These are phyloP conservation scores for Cirrhinus molitorella DNA, from an alignment of 2,797 vertebrate species.

Conservation along the genomic window DNA sequence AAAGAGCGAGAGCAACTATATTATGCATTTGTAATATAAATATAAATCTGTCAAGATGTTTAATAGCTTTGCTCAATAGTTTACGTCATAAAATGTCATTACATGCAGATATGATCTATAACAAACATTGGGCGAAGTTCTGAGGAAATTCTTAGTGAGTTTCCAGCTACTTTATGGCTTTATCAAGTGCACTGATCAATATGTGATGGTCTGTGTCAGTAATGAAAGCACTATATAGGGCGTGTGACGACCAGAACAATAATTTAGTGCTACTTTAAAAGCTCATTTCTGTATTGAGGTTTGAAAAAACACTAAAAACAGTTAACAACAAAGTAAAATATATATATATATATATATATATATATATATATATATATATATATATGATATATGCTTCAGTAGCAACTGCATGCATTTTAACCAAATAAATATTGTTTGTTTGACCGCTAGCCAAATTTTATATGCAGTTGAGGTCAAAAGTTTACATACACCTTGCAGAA, in stretches of 20 bases:
- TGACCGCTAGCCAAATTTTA: too few species aligned
- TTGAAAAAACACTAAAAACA: neutral
- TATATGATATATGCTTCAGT: neutral
- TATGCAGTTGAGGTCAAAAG: too few species aligned
- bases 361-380: too few species aligned
- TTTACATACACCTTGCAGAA: too few species aligned
- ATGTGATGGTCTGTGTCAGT: neutral
- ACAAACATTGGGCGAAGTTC: neutral
- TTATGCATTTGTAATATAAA: too few species aligned
- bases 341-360: too few species aligned
- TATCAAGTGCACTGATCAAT: neutral
- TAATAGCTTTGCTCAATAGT: neutral
- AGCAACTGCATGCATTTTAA: neutral
- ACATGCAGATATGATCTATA: neutral
- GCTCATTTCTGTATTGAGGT: neutral
- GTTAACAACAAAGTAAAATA: conserved; percentile 7
- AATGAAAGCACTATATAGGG: neutral
- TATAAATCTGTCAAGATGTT: neutral
- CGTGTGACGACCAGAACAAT: neutral
- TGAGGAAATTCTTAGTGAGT: neutral
- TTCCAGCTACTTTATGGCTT: neutral
- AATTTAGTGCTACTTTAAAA: neutral
- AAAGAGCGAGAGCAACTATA: too few species aligned
- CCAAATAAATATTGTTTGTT: too few species aligned
- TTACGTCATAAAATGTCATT: neutral